phyloP scores from a whole-genome alignment of 1,140 invertebrate genomes.

The Penaeus japonicus region DNA sequence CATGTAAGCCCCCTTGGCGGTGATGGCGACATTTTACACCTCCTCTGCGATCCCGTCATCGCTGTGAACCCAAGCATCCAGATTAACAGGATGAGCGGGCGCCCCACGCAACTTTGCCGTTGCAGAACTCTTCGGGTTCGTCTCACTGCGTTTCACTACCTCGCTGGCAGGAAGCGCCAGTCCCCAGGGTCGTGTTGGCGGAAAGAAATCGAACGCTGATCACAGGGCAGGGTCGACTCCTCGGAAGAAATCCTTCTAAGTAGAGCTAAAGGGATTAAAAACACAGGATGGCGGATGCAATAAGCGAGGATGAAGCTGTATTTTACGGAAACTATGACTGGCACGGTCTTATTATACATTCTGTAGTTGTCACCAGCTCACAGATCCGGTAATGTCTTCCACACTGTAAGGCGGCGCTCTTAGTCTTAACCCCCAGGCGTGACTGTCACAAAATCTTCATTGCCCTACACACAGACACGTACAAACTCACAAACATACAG shows the following conservation, averaged over 20 bases:
- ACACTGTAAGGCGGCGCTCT: neutral
- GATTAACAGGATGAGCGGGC: constrained; percentile 28
- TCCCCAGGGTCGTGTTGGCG: too few species aligned
- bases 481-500: neutral
- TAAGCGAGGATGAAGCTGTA: constrained; percentile 22
- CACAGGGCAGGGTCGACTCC: too few species aligned
- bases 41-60: constrained; percentile 7
- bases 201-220: too few species aligned
- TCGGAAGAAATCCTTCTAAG: neutral
- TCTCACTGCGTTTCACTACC: neutral
- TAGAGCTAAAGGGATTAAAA: constrained; percentile 31
- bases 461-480: neutral
- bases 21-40: constrained; percentile 25
- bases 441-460: neutral
- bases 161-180: too few species aligned
- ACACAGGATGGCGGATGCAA: constrained; percentile 6
- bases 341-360: constrained; percentile 30
- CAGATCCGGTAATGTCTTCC: constrained; percentile 39
- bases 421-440: neutral
- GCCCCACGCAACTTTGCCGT: neutral
- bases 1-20: constrained; percentile 18
- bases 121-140: constrained; percentile 15
- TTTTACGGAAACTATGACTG: constrained; percentile 21
- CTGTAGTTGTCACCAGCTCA: constrained; percentile 32
- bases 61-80: constrained; percentile 39